Percentiles rank a stretch among this genome's conserved stretches.
These are phyloP conservation scores for Lophochroa leadbeateri DNA, from an alignment of 2,113 vertebrate species.

Conservation along the genomic window DNA sequence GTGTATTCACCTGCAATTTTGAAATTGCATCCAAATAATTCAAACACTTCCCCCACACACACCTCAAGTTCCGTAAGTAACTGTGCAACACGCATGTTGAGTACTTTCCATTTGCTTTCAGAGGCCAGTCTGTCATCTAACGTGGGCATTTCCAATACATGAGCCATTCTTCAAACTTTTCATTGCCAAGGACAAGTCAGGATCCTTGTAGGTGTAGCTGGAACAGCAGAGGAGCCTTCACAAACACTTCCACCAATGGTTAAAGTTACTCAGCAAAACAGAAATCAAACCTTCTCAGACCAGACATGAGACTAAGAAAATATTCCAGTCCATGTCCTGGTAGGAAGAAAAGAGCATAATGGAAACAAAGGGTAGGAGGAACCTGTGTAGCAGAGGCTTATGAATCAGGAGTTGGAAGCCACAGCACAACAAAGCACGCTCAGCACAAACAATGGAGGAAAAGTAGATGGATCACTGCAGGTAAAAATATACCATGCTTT, in stretches of 20 bases:
- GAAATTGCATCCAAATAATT: not conserved
- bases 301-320: rapidly evolving
- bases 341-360: rapidly evolving
- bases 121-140: not conserved
- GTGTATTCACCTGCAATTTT: rapidly evolving
- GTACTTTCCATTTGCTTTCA: not conserved
- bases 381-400: no score
- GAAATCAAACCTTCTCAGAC: not conserved
- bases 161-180: not conserved
- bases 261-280: not conserved
- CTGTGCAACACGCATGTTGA: rapidly evolving
- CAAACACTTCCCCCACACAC: not conserved
- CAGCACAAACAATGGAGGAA: not conserved
- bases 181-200: not conserved
- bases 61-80: not conserved
- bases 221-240: not conserved
- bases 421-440: rapidly evolving
- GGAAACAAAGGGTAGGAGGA: not conserved
- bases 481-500: not conserved
- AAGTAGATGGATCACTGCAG: not conserved
- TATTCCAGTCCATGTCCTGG: no score
- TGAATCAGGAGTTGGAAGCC: rapidly evolving
- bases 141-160: rapidly evolving
- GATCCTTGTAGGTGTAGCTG: not conserved
- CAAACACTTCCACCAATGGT: not conserved